These are phyloP conservation scores for Idaea aversata DNA, from an alignment of 2,888 invertebrate species.

Conservation along the genomic window DNA sequence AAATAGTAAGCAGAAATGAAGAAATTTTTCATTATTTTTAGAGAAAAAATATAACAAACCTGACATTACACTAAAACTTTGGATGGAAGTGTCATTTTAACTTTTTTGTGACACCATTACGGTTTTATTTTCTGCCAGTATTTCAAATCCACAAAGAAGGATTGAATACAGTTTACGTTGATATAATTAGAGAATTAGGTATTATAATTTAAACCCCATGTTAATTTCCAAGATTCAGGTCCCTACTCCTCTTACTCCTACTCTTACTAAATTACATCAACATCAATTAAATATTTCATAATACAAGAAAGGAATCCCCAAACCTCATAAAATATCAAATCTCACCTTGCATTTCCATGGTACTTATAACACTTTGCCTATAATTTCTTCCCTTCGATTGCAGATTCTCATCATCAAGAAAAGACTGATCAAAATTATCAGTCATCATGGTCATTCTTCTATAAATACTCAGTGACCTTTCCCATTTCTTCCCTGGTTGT, in stretches of 20 bases:
- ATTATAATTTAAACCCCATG: no score
- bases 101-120: slow-evolving; percentile 22
- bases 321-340: slow-evolving; percentile 43
- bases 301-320: neutral
- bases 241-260: no score
- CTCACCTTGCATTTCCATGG: slow-evolving; percentile 75
- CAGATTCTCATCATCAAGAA: slow-evolving; percentile 62
- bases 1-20: slow-evolving; percentile 19
- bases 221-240: no score
- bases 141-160: slow-evolving; percentile 11
- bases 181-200: no score
- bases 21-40: slow-evolving; percentile 23
- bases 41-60: slow-evolving; percentile 52
- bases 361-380: slow-evolving; percentile 73
- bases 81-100: slow-evolving; percentile 61
- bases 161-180: slow-evolving; percentile 2
- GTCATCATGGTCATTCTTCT: slow-evolving; percentile 71
- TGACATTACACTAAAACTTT: slow-evolving; percentile 80
- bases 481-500: slow-evolving; percentile 85
- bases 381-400: slow-evolving; percentile 77
- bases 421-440: slow-evolving; percentile 56
- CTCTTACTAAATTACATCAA: no score
- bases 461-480: slow-evolving; percentile 82
- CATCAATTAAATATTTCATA: no score
- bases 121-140: slow-evolving; percentile 28